Evolutionary conservation across 2,797 vertebrate species (phyloP).

Genomic region (Pangasius mekongensis): DNA sequence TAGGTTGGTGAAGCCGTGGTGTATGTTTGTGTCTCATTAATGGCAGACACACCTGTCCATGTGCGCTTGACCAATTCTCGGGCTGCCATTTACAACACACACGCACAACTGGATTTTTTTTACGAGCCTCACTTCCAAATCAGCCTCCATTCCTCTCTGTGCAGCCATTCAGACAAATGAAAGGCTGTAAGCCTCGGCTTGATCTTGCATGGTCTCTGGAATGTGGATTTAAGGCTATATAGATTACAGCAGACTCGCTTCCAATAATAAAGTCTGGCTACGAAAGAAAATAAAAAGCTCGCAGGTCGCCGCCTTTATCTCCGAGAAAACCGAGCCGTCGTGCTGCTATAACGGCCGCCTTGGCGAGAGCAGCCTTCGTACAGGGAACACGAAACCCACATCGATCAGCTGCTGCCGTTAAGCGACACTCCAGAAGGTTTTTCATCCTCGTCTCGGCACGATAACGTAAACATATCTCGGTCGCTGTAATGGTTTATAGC

Average conservation of each 20-base stretch:
- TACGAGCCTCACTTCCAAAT: conserved; percentile 15
- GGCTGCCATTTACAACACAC: conserved; percentile 31
- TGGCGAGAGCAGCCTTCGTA: background rate
- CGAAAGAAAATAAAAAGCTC: conserved; percentile 29
- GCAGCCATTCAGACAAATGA: conserved; percentile 1
- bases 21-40: conserved; percentile 39
- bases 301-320: conserved; percentile 25
- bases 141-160: background rate
- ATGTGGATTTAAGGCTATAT: conserved; percentile 47
- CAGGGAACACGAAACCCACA: conserved; percentile 9
- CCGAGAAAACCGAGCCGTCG: background rate
- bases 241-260: conserved; percentile 52
- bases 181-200: conserved; percentile 14
- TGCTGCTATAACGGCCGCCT: conserved; percentile 26
- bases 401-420: conserved; percentile 36
- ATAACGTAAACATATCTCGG: conserved; percentile 32
- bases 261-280: conserved; percentile 47
- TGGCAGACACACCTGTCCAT: conserved; percentile 42
- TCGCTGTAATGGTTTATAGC: conserved; percentile 39
- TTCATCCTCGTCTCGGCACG: conserved; percentile 18
- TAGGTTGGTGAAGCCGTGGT: conserved; percentile 52
- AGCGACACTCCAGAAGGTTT: conserved; percentile 17
- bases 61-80: conserved; percentile 24
- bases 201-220: conserved; percentile 29
- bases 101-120: conserved; percentile 5